A percentile compares a stretch with the other conserved stretches of the same genome.
These are phyloP conservation scores for Formica selysi DNA, from an alignment of 1,140 invertebrate genomes.

Conservation along the genomic window DNA sequence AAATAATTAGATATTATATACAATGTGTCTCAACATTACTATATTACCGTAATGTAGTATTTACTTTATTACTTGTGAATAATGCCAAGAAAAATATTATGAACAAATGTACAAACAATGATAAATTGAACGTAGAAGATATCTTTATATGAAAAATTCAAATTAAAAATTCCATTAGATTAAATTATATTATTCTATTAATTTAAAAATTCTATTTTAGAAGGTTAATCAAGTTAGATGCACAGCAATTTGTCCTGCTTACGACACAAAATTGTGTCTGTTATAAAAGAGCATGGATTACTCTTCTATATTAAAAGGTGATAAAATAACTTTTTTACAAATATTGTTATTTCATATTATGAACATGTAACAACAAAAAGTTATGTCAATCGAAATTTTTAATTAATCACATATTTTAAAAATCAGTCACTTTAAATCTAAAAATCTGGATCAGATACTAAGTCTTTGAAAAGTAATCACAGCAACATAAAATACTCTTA, in stretches of 20 bases:
- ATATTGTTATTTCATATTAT: background rate
- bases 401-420: background rate
- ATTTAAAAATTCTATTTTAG: too few species aligned
- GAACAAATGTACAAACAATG: background rate
- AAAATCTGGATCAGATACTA: background rate
- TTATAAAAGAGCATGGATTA: background rate
- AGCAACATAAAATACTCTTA: background rate
- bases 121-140: background rate
- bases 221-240: too few species aligned
- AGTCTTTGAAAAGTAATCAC: background rate
- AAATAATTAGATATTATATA: conserved; percentile 20
- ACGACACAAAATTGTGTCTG: too few species aligned
- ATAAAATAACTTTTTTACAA: background rate
- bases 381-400: conserved; percentile 1
- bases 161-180: background rate
- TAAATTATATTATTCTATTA: background rate
- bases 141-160: background rate
- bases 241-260: background rate
- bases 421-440: background rate
- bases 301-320: background rate
- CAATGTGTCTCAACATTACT: too few species aligned
- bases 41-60: background rate
- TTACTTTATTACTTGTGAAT: background rate
- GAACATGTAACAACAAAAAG: background rate
- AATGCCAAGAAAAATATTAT: background rate